phyloP scores from a whole-genome alignment of 1,140 invertebrate genomes.

The Leptinotarsa texana region DNA sequence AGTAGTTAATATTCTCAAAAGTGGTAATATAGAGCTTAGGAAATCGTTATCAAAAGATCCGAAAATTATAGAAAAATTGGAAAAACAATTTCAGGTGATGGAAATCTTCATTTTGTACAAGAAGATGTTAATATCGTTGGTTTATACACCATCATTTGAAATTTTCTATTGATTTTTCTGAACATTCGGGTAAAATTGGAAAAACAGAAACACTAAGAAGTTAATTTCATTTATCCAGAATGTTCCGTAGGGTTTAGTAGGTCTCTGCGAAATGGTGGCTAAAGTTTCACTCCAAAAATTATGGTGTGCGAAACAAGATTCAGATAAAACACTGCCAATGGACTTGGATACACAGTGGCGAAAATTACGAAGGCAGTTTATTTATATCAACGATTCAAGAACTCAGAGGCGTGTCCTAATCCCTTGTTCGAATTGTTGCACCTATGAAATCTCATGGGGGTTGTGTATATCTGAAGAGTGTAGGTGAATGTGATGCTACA shows the following conservation, averaged over 20 bases:
- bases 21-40: not conserved
- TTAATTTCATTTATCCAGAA: slow-evolving; percentile 24
- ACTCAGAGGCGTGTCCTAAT: not conserved
- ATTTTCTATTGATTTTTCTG: not conserved
- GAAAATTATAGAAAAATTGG: not conserved
- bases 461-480: slow-evolving; percentile 28
- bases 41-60: not conserved
- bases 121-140: too few species aligned
- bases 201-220: not conserved
- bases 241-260: slow-evolving; percentile 57
- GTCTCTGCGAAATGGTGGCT: slow-evolving; percentile 43
- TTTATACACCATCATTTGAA: not conserved
- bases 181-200: too few species aligned
- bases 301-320: slow-evolving; percentile 8
- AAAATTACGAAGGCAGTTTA: not conserved
- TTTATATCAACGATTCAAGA: not conserved
- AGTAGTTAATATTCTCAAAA: not conserved
- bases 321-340: not conserved
- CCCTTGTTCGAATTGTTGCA: slow-evolving; percentile 34
- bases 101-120: too few species aligned
- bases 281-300: slow-evolving; percentile 19
- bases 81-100: not conserved
- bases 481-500: not conserved
- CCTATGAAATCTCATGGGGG: slow-evolving; percentile 47
- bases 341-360: not conserved